phyloP scores from a whole-genome alignment of 2,113 vertebrate genomes.

The Myotis yumanensis region DNA sequence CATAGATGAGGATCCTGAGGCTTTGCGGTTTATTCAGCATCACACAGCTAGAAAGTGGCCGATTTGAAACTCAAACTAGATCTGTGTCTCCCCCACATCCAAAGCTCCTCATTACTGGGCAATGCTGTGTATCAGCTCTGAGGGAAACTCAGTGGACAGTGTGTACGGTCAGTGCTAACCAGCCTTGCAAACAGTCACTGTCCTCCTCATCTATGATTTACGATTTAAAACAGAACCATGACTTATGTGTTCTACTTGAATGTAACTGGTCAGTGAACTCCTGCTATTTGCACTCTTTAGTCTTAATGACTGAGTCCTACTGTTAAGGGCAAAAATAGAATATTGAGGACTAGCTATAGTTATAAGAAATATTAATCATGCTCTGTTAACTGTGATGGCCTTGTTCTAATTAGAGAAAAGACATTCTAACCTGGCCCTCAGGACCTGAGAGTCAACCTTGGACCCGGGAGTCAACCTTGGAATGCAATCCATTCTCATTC shows the following conservation, averaged over 20 bases:
- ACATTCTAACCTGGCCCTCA: too few relatives aligned
- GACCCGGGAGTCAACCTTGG: too few relatives aligned
- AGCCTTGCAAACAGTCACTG: background rate
- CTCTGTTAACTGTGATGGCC: too few relatives aligned
- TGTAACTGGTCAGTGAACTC: background rate
- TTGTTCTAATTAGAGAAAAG: too few relatives aligned
- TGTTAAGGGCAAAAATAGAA: too few relatives aligned
- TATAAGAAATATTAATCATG: too few relatives aligned
- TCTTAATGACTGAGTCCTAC: background rate
- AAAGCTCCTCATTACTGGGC: background rate
- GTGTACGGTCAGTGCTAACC: background rate
- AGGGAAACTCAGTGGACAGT: background rate
- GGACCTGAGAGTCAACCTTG: too few relatives aligned
- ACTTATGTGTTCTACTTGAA: background rate
- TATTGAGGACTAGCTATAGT: too few relatives aligned
- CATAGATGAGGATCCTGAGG: background rate
- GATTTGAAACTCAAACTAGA: background rate
- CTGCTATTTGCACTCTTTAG: background rate
- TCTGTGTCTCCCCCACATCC: background rate
- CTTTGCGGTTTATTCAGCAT: background rate
- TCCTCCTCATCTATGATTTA: background rate
- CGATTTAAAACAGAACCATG: background rate
- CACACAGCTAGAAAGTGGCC: background rate
- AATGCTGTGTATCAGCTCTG: background rate
- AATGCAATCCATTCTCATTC: too few relatives aligned